A percentile compares a stretch with the other conserved stretches of the same genome.
These are phyloP conservation scores for Alcis repandata DNA, from an alignment of 2,888 invertebrate genomes.

Conservation along the genomic window DNA sequence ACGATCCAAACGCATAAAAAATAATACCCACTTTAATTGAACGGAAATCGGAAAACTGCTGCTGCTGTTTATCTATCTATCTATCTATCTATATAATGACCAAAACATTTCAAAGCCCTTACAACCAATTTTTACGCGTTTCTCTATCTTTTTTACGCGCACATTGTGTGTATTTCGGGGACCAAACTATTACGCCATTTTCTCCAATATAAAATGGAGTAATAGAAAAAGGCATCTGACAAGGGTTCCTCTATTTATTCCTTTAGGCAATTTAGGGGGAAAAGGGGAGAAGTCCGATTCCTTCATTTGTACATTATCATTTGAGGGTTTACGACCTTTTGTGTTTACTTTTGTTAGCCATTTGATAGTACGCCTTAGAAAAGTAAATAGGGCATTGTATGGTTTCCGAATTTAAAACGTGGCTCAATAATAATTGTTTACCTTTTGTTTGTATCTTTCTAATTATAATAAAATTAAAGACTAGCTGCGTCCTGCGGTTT, in stretches of 20 bases:
- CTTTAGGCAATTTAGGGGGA: slow-evolving; percentile 53
- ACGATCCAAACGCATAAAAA: no score
- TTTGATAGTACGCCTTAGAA: background rate
- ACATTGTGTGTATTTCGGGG: slow-evolving; percentile 4
- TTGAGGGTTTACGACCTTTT: slow-evolving; percentile 39
- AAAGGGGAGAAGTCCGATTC: slow-evolving; percentile 33
- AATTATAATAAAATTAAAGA: no score
- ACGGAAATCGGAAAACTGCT: no score
- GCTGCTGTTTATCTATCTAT: no score
- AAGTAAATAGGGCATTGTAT: background rate
- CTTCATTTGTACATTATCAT: slow-evolving; percentile 47
- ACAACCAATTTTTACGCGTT: background rate
- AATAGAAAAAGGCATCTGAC: slow-evolving; percentile 58
- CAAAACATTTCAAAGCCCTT: background rate
- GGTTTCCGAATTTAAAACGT: background rate
- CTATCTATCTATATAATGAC: no score
- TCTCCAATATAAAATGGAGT: slow-evolving; percentile 47
- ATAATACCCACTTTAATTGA: no score
- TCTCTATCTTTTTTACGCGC: slow-evolving; percentile 27
- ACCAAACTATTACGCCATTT: slow-evolving; percentile 39
- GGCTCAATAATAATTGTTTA: no score
- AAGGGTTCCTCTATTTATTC: slow-evolving; percentile 59
- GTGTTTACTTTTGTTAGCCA: slow-evolving; percentile 29
- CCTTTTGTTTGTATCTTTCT: no score
- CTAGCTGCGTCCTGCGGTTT: no score